phyloP scores from a whole-genome alignment of 2,888 invertebrate species.

The Ochropleura leucogaster region DNA sequence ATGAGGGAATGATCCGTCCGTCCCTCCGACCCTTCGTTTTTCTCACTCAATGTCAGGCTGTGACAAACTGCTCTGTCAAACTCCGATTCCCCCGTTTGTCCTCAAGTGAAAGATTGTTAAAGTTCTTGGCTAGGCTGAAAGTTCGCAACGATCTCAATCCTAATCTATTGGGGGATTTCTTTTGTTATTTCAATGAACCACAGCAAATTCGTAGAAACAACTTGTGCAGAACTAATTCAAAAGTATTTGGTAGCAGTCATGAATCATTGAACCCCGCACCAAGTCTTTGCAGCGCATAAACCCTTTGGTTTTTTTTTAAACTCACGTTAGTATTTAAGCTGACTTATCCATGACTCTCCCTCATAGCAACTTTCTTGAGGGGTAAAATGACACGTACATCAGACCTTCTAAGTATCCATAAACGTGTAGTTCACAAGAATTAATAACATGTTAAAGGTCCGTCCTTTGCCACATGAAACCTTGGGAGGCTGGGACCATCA shows the following conservation, averaged over 20 bases:
- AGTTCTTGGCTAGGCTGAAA: conserved; percentile 27
- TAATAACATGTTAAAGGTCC: conserved; percentile 23
- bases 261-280: conserved; percentile 3
- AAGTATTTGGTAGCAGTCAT: background rate
- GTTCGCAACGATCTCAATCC: conserved; percentile 5
- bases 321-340: background rate
- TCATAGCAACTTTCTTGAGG: background rate
- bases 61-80: conserved; percentile 45
- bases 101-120: conserved; percentile 43
- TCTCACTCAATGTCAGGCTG: conserved; percentile 41
- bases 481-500: background rate
- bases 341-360: background rate
- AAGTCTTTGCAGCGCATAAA: background rate
- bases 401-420: background rate
- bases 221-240: background rate
- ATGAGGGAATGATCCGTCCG: conserved; percentile 20
- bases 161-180: background rate
- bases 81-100: conserved; percentile 25
- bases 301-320: background rate
- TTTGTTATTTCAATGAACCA: conserved; percentile 14
- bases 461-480: conserved; percentile 9
- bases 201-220: conserved; percentile 6
- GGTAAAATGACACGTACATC: background rate
- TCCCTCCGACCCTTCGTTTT: conserved; percentile 37
- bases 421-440: conserved; percentile 17